Conservation (phyloP, 1,140 invertebrate genomes). For the Spodoptera litura region DNA sequence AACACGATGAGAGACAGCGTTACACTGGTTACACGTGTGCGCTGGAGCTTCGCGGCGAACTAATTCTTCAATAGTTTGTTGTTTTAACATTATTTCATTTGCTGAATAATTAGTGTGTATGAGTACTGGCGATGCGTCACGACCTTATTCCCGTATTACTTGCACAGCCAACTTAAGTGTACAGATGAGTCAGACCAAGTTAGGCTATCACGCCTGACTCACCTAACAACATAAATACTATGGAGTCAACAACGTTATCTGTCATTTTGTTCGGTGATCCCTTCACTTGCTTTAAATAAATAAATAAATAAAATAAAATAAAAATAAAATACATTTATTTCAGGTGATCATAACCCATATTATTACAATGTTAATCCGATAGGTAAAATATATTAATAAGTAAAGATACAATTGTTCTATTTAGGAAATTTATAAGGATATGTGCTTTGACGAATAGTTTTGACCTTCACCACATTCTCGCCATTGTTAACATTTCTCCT, state of each 20-base stretch:
- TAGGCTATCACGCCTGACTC: slow-evolving; percentile 72
- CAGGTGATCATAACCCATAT: too few relatives aligned
- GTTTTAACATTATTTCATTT: slow-evolving; percentile 41
- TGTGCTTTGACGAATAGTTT: slow-evolving; percentile 22
- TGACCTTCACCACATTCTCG: slow-evolving; percentile 19
- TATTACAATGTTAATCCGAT: too few relatives aligned
- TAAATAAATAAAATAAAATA: too few relatives aligned
- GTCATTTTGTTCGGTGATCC: slow-evolving; percentile 34
- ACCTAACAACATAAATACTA: slow-evolving; percentile 57
- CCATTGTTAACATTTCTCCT: neutral
- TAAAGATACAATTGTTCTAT: too few relatives aligned
- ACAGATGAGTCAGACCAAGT: slow-evolving; percentile 72
- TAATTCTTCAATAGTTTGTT: slow-evolving; percentile 35
- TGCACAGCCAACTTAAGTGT: slow-evolving; percentile 59
- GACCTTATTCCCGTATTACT: slow-evolving; percentile 64
- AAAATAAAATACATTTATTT: too few relatives aligned
- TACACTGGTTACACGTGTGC: slow-evolving; percentile 17
- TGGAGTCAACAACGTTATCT: slow-evolving; percentile 11
- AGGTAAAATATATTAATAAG: too few relatives aligned
- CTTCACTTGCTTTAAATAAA: slow-evolving; percentile 16
- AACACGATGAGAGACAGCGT: slow-evolving; percentile 41
- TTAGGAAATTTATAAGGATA: too few relatives aligned
- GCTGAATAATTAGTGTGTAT: slow-evolving; percentile 52
- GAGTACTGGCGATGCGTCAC: slow-evolving; percentile 68
- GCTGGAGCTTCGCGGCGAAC: neutral